These are phyloP conservation scores for Amitus sp. DNA, from an alignment of 2,888 invertebrate genomes.

Conservation along the genomic window DNA sequence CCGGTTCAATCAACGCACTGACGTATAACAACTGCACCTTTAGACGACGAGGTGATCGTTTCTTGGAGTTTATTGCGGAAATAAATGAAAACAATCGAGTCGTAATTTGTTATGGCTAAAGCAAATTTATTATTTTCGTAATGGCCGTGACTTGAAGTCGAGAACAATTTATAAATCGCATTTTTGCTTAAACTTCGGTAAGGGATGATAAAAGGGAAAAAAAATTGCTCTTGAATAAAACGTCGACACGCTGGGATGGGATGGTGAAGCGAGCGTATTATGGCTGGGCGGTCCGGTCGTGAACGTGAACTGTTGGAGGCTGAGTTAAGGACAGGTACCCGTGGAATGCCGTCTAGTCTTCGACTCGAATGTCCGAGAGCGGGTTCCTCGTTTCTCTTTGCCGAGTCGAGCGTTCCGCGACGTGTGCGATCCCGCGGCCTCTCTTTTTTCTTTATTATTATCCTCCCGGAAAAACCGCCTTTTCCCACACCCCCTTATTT, in stretches of 20 bases:
- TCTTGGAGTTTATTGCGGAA: no score
- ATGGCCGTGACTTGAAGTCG: no score
- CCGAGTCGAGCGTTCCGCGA: constrained; percentile 31
- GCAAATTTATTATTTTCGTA: no score
- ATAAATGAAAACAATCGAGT: no score
- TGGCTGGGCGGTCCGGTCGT: constrained; percentile 49
- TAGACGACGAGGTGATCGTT: no score
- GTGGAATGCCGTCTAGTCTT: constrained; percentile 59
- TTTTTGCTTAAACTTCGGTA: no score
- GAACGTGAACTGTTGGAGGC: constrained; percentile 53
- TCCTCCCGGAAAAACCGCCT: constrained; percentile 21
- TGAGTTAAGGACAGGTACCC: constrained; percentile 57
- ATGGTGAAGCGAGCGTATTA: constrained; percentile 39
- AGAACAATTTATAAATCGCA: no score
- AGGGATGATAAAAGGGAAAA: no score
- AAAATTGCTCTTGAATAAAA: constrained; percentile 13
- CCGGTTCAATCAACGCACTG: no score
- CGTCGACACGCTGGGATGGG: constrained; percentile 16
- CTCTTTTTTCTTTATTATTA: constrained; percentile 14
- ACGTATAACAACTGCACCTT: no score
- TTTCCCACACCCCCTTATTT: constrained; percentile 8
- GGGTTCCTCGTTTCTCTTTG: constrained; percentile 45
- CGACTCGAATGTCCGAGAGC: constrained; percentile 47
- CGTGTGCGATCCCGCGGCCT: constrained; percentile 39
- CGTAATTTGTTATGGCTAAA: no score